Evolutionary conservation across 2,113 vertebrate species (phyloP).

Genomic region (Apteryx mantelli): DNA sequence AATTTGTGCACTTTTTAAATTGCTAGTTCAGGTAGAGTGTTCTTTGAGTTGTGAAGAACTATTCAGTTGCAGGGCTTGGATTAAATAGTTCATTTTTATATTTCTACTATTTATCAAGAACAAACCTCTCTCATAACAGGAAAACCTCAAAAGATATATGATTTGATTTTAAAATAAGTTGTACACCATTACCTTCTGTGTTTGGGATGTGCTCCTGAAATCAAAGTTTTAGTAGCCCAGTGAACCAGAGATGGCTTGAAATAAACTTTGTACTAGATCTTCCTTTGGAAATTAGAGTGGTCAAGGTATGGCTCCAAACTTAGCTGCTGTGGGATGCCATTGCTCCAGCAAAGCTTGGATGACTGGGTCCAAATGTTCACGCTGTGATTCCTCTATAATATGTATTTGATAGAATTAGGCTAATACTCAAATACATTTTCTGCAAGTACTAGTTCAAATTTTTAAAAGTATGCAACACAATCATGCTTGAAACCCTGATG

Average conservation of each 20-base stretch:
- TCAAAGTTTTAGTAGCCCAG: not conserved
- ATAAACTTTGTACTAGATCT: not conserved
- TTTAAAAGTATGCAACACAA: not conserved
- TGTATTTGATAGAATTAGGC: not conserved
- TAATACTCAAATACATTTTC: not conserved
- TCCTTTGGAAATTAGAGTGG: not conserved
- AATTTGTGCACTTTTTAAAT: not conserved
- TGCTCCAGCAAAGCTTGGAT: not conserved
- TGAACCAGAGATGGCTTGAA: not conserved
- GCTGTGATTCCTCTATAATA: not conserved
- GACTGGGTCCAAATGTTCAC: not conserved
- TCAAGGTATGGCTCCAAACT: not conserved
- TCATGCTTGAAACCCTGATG: not conserved
- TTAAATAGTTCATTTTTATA: not conserved
- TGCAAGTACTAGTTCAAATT: not conserved
- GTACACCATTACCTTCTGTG: too few species aligned
- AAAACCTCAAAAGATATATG: not conserved
- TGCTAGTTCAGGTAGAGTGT: not conserved
- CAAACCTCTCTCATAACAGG: not conserved
- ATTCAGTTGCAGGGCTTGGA: not conserved
- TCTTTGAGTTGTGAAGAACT: not conserved
- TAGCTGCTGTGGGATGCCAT: not conserved
- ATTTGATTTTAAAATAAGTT: not conserved
- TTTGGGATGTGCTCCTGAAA: not conserved
- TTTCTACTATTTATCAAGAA: not conserved